Evolutionary conservation across 2,888 invertebrate species (phyloP).

Genomic region (Megalurothrips usitatus): DNA sequence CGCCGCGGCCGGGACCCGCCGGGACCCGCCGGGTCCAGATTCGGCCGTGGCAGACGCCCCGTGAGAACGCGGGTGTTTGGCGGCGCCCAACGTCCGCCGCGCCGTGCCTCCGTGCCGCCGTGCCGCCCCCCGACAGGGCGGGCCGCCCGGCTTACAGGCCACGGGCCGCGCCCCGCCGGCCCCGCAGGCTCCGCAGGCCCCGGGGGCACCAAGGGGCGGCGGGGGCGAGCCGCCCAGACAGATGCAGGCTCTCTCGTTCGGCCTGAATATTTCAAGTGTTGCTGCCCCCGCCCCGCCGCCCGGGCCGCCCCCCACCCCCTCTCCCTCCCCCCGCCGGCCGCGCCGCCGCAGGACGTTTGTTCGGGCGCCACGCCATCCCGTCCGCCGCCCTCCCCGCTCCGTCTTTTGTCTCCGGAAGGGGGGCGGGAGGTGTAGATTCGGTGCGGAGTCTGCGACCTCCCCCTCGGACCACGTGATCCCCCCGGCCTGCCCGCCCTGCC

Average conservation of each 20-base stretch:
- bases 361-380: neutral
- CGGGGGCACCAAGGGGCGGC: neutral
- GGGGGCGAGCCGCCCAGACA: neutral
- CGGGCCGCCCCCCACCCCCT: neutral
- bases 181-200: neutral
- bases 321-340: neutral
- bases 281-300: neutral
- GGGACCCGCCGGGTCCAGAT: too few species aligned
- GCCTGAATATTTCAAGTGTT: constrained; percentile 20
- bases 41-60: too few species aligned
- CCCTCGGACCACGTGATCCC: neutral
- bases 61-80: too few species aligned
- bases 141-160: neutral
- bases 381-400: neutral
- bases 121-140: neutral
- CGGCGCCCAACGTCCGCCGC: neutral
- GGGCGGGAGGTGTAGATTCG: neutral
- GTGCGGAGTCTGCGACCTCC: neutral
- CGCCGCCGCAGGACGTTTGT: neutral
- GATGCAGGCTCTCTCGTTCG: constrained; percentile 18
- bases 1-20: too few species aligned
- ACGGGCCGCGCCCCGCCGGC: neutral
- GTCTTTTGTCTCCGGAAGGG: constrained; percentile 1
- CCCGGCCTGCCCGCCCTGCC: too few species aligned
- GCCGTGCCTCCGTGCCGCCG: neutral